Evolutionary conservation across 2,113 vertebrate species (phyloP).

Genomic region (Pyrgilauda ruficollis): DNA sequence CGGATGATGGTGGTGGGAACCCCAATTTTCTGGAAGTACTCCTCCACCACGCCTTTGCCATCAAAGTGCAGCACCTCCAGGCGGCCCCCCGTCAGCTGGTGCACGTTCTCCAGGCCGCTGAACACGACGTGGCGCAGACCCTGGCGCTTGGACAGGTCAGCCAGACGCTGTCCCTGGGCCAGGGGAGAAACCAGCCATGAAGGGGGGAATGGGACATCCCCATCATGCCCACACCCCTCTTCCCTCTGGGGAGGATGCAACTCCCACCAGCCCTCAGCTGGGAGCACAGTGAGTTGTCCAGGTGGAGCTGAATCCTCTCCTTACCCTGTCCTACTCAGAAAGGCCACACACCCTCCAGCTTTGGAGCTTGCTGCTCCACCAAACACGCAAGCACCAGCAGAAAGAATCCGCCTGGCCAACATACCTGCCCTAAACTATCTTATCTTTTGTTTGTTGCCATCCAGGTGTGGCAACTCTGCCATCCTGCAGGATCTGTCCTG

Average conservation of each 20-base stretch:
- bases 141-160: slow-evolving; percentile 57
- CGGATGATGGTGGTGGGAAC: slow-evolving; percentile 62
- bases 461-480: accelerated
- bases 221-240: neutral
- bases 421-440: neutral
- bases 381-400: neutral
- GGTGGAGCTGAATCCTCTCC: neutral
- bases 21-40: slow-evolving; percentile 37
- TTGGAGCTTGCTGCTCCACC: neutral
- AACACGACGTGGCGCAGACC: slow-evolving; percentile 57
- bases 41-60: slow-evolving; percentile 69
- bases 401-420: neutral
- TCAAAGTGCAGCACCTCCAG: slow-evolving; percentile 70
- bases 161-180: slow-evolving; percentile 59
- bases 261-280: neutral
- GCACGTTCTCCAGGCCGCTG: slow-evolving; percentile 73
- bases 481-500: neutral
- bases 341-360: neutral
- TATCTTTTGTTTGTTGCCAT: neutral
- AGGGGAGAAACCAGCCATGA: neutral
- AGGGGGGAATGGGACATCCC: neutral
- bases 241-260: neutral
- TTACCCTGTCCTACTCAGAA: neutral
- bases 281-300: neutral
- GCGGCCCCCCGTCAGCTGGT: slow-evolving; percentile 37